Conservation (phyloP, 2,888 invertebrate genomes). For the Abrostola tripartita region DNA sequence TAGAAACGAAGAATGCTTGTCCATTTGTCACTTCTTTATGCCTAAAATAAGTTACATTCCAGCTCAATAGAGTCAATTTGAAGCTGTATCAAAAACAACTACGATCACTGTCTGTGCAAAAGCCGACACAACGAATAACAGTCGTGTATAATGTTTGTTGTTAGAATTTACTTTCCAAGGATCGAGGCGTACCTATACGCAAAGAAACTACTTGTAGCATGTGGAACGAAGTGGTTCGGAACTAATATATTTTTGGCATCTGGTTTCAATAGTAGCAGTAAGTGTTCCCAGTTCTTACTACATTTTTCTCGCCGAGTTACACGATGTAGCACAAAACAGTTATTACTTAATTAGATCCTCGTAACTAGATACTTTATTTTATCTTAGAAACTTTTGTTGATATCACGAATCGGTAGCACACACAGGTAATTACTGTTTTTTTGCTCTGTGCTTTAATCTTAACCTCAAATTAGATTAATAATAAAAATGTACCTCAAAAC, state of each 20-base stretch:
- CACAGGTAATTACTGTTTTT: constrained; percentile 5
- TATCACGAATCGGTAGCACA: background rate
- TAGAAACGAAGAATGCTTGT: too few relatives aligned
- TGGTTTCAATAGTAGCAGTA: constrained; percentile 27
- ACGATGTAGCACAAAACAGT: background rate
- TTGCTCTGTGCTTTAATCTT: constrained; percentile 38
- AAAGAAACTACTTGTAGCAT: constrained; percentile 28
- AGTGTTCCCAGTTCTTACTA: constrained; percentile 24
- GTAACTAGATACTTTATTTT: too few relatives aligned
- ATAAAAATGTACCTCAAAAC: constrained; percentile 30
- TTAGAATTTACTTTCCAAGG: too few relatives aligned
- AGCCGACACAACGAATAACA: too few relatives aligned
- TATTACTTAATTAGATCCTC: background rate
- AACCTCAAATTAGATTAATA: constrained; percentile 41
- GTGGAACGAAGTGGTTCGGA: constrained; percentile 18
- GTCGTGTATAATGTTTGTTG: too few relatives aligned
- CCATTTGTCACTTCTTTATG: too few relatives aligned
- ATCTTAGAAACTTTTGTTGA: too few relatives aligned
- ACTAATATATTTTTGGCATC: constrained; percentile 44
- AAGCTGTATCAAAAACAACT: too few relatives aligned
- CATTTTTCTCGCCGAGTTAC: background rate
- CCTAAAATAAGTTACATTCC: too few relatives aligned
- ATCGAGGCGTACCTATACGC: too few relatives aligned
- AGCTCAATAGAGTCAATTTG: too few relatives aligned
- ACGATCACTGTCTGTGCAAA: too few relatives aligned